These are phyloP conservation scores for Helicoverpa assulta DNA, from an alignment of 2,888 invertebrate species.

Conservation along the genomic window DNA sequence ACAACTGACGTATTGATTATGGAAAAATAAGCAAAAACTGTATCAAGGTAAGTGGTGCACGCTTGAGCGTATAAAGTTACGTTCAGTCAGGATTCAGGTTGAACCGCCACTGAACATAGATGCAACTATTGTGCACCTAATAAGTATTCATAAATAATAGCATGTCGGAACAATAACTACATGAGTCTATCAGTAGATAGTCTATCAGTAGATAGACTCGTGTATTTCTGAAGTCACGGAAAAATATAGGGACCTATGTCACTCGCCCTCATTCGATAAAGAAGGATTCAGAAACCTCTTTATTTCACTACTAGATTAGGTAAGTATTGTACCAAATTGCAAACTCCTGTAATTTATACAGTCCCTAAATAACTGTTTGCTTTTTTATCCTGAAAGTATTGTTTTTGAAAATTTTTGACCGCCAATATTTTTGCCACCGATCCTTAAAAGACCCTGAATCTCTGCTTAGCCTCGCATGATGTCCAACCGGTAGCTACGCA, in stretches of 20 bases:
- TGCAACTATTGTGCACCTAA: slow-evolving; percentile 19
- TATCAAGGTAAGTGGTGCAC: slow-evolving; percentile 77
- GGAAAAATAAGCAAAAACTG: slow-evolving; percentile 74
- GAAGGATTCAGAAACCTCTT: no score
- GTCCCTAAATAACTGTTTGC: no score
- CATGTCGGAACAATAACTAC: slow-evolving; percentile 25
- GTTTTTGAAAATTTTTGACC: slow-evolving; percentile 7
- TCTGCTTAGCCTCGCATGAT: slow-evolving; percentile 55
- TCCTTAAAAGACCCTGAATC: slow-evolving; percentile 44
- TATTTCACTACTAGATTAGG: no score
- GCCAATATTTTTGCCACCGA: slow-evolving; percentile 24
- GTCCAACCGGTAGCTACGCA: slow-evolving; percentile 63
- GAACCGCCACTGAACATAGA: slow-evolving; percentile 17
- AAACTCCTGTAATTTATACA: no score
- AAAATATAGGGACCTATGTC: no score
- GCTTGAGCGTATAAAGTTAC: slow-evolving; percentile 61
- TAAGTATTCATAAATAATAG: slow-evolving; percentile 14
- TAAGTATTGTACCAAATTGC: no score
- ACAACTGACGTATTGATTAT: slow-evolving; percentile 69
- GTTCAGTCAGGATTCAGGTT: slow-evolving; percentile 24
- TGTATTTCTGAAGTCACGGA: no score
- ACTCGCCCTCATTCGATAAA: no score
- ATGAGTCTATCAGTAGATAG: no score
- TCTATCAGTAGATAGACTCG: no score
- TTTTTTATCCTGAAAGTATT: no score